phyloP scores from a whole-genome alignment of 2,797 vertebrate genomes.

The Aratinga solstitialis region DNA sequence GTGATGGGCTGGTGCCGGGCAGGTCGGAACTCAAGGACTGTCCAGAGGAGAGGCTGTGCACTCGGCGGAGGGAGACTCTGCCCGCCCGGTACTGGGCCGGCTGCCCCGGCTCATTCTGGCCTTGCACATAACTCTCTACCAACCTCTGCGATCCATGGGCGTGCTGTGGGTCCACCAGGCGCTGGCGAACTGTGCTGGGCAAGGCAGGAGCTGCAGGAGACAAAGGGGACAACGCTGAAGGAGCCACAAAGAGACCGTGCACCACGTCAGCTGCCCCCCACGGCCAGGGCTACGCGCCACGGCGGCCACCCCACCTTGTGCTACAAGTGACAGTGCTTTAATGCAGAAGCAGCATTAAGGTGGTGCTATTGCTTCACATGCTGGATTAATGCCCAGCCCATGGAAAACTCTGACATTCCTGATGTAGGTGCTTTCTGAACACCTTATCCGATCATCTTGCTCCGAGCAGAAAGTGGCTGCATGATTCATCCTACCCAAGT shows the following conservation, averaged over 20 bases:
- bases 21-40: constrained; percentile 79
- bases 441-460: constrained; percentile 22
- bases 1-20: constrained; percentile 68
- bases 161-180: constrained; percentile 90
- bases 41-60: constrained; percentile 87
- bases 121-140: constrained; percentile 86
- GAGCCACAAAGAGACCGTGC: neutral
- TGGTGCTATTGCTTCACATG: neutral
- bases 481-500: neutral
- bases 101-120: constrained; percentile 77
- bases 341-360: neutral
- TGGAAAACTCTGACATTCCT: accelerated
- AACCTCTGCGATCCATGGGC: constrained; percentile 97
- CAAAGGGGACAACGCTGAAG: neutral
- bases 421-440: neutral
- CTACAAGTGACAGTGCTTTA: neutral
- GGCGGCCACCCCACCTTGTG: neutral
- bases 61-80: constrained; percentile 81
- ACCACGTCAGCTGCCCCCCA: accelerated
- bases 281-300: neutral
- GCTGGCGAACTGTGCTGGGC: constrained; percentile 90
- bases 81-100: constrained; percentile 77
- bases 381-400: neutral
- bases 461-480: neutral
- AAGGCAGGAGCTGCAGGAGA: constrained; percentile 89